These are phyloP conservation scores for Odontomyia ornata DNA, from an alignment of 2,888 invertebrate species.

Conservation along the genomic window DNA sequence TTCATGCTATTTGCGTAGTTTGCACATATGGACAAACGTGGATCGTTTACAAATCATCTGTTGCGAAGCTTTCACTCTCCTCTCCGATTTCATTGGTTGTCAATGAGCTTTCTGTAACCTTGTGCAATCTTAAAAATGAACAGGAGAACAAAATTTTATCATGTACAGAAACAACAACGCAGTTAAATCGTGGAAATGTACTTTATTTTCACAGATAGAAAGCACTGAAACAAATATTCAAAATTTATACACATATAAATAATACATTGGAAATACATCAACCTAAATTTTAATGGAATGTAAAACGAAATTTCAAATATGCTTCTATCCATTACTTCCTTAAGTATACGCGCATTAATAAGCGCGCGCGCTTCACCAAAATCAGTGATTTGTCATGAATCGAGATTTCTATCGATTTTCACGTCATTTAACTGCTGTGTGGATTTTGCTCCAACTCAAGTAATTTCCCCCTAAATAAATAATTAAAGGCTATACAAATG, in stretches of 20 bases:
- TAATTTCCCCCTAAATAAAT: constrained; percentile 21
- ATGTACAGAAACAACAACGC: background rate
- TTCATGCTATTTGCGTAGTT: too few relatives aligned
- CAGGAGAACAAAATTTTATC: too few relatives aligned
- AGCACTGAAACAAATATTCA: constrained; percentile 13
- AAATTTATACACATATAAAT: constrained; percentile 21
- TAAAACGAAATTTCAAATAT: background rate
- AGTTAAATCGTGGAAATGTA: constrained; percentile 11
- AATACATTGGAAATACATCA: constrained; percentile 12
- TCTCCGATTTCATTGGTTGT: too few relatives aligned
- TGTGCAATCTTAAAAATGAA: too few relatives aligned
- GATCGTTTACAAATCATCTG: too few relatives aligned
- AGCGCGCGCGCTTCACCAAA: background rate
- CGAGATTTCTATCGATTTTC: background rate
- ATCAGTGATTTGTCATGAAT: constrained; percentile 18
- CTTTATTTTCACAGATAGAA: constrained; percentile 31
- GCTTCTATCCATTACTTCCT: background rate
- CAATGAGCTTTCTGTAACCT: too few relatives aligned
- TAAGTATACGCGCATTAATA: background rate
- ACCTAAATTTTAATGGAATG: constrained; percentile 11
- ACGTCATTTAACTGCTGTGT: background rate
- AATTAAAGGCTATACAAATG: constrained; percentile 1
- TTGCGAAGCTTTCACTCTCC: too few relatives aligned
- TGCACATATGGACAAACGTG: too few relatives aligned
- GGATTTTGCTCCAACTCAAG: background rate